Evolutionary conservation across 2,888 invertebrate species (phyloP).

Genomic region (Cerastis leucographa): DNA sequence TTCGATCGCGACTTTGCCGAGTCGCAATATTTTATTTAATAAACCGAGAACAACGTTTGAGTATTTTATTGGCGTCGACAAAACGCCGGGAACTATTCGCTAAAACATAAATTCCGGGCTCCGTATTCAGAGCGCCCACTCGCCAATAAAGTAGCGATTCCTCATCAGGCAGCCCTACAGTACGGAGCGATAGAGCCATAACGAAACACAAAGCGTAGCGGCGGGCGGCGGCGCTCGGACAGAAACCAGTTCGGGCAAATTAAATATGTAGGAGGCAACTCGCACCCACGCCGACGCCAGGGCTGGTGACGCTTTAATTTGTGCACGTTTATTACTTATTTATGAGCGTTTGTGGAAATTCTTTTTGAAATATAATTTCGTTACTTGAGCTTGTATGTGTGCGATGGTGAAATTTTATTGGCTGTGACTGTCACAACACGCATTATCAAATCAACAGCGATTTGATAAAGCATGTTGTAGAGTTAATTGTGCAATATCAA

Average conservation of each 20-base stretch:
- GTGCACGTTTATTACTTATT: conserved; percentile 60
- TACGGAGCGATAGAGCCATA: conserved; percentile 87
- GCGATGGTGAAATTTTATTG: not conserved
- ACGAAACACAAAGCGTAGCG: conserved; percentile 88
- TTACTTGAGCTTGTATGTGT: conserved; percentile 40
- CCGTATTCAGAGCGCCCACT: conserved; percentile 70
- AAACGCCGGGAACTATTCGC: conserved; percentile 61
- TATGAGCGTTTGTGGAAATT: conserved; percentile 51
- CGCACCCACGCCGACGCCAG: conserved; percentile 80
- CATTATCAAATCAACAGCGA: not conserved
- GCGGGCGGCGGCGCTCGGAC: conserved; percentile 81
- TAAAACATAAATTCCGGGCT: conserved; percentile 65
- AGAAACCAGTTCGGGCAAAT: conserved; percentile 90
- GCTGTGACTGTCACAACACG: not conserved
- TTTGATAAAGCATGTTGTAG: not conserved
- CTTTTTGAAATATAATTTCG: conserved; percentile 50
- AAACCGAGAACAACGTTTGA: conserved; percentile 50
- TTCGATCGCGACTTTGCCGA: conserved; percentile 34
- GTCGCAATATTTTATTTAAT: conserved; percentile 55
- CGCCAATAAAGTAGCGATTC: conserved; percentile 77
- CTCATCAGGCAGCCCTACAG: conserved; percentile 74
- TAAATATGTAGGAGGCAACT: conserved; percentile 90
- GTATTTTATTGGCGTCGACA: conserved; percentile 61
- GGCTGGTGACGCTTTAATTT: conserved; percentile 58
- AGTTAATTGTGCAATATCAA: not conserved